Conservation (phyloP, 2,113 vertebrate genomes). For the Corvus cornix region DNA sequence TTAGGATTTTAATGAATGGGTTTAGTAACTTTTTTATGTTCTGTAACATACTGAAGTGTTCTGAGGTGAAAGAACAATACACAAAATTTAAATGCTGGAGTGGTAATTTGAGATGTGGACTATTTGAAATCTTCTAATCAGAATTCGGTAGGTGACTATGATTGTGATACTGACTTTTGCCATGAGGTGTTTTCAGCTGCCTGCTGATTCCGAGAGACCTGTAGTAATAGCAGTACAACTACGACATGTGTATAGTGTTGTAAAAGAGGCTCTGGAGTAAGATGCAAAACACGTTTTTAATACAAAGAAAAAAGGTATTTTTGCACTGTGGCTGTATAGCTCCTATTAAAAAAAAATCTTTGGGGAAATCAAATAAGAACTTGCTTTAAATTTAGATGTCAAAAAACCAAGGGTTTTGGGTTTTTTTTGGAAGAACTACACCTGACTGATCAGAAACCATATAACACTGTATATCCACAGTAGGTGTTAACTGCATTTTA, state of each 20-base stretch:
- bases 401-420: fast-evolving
- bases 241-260: fast-evolving
- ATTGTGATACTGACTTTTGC: background rate
- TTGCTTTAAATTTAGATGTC: background rate
- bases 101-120: background rate
- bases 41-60: background rate
- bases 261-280: background rate
- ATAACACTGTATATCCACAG: fast-evolving
- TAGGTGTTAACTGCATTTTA: background rate
- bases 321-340: background rate
- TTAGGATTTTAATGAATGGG: background rate
- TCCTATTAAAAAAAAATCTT: background rate
- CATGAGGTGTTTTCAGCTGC: background rate
- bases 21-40: background rate
- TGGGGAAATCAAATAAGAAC: background rate
- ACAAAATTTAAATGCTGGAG: background rate
- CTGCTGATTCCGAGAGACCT: background rate
- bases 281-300: background rate
- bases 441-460: background rate
- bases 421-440: background rate
- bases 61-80: background rate
- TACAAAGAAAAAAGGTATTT: background rate
- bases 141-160: fast-evolving
- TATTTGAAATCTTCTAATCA: background rate
- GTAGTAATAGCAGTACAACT: background rate